Base-by-base conservation (phyloP, 2,797 vertebrate genomes). In the Selene dorsalis region DNA sequence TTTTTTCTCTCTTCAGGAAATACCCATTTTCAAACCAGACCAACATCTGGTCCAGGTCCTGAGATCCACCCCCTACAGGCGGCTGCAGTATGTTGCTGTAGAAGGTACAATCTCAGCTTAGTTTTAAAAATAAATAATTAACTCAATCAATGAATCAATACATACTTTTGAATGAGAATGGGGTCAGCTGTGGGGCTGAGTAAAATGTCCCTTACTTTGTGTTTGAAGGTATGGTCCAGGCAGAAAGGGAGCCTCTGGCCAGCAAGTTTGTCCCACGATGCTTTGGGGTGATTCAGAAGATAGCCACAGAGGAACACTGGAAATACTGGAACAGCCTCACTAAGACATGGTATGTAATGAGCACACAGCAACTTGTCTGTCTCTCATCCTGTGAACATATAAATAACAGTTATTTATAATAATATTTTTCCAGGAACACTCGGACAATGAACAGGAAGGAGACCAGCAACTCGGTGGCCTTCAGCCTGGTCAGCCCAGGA, bases 31-130 rank as follows among this genome's bases (percentile, higher is more conserved):
- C 83, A 91, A 87, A 56, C 93, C 93, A 48, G 93, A 95, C 76
- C 67, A 92, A 45, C 89, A 94, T 66, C 75, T 95, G 79, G 20
- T 93, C 24, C 89, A 48, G 69, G 60, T 93, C 2, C 79, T 95
- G 57, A 92, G 86, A 6, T 77, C 93, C 0, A 47, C 92, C 16
- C 85, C 89, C 0, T 80, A 87, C 67, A 93, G 78, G 75, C 67
- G 89, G 17, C 91, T 95, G 6, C 90, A 92, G 9, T 95, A 95
- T 80, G 94, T 94, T 53, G 94, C 93, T 72, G 88, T 95, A 22
- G 95, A 95, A 94, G 95, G 95, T 95, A 88, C 22, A 55, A 45
- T 35, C 12, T 0, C 32, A 8, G 32, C 32, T 35, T 6, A 6
- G 6, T 35, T 35, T 35, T 35, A 6, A 35, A 8, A 35, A 6